These are phyloP conservation scores for Aldrovandia affinis DNA, from an alignment of 2,797 vertebrate genomes.

Conservation along the genomic window DNA sequence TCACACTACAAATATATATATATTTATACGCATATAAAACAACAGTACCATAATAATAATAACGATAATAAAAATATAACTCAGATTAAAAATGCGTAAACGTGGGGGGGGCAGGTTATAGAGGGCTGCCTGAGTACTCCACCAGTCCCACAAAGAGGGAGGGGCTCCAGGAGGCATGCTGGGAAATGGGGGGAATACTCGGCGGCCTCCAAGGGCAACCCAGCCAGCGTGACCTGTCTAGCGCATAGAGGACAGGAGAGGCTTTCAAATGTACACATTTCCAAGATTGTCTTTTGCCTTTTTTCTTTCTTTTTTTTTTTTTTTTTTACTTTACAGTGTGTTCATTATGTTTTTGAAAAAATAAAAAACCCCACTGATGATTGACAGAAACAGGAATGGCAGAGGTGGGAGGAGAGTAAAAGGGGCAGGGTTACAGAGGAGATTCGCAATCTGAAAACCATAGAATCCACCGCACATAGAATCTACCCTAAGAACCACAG, in stretches of 20 bases:
- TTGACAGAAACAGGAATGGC: slow-evolving; percentile 34
- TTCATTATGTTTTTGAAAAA: slow-evolving; percentile 46
- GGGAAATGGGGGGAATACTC: not conserved
- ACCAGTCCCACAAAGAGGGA: not conserved
- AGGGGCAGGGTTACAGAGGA: not conserved
- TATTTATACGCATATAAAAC: slow-evolving; percentile 48
- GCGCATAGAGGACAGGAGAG: slow-evolving; percentile 56
- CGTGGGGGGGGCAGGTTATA: not conserved
- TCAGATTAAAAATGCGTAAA: slow-evolving; percentile 20
- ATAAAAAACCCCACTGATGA: slow-evolving; percentile 31
- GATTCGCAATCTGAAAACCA: slow-evolving; percentile 2
- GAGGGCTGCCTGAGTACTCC: not conserved
- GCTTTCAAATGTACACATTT: slow-evolving; percentile 66
- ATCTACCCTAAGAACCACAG: too few relatives aligned
- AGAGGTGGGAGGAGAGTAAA: slow-evolving; percentile 42
- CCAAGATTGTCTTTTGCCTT: slow-evolving; percentile 71
- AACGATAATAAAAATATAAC: slow-evolving; percentile 40
- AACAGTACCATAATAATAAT: slow-evolving; percentile 48
- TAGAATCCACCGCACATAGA: not conserved
- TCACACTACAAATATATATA: slow-evolving; percentile 52
- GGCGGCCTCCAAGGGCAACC: not conserved
- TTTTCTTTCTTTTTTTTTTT: slow-evolving; percentile 72
- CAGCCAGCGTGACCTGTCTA: not conserved
- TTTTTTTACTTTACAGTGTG: slow-evolving; percentile 67
- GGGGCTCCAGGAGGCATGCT: not conserved